phyloP scores from a whole-genome alignment of 2,113 vertebrate species.

The Nerophis ophidion region DNA sequence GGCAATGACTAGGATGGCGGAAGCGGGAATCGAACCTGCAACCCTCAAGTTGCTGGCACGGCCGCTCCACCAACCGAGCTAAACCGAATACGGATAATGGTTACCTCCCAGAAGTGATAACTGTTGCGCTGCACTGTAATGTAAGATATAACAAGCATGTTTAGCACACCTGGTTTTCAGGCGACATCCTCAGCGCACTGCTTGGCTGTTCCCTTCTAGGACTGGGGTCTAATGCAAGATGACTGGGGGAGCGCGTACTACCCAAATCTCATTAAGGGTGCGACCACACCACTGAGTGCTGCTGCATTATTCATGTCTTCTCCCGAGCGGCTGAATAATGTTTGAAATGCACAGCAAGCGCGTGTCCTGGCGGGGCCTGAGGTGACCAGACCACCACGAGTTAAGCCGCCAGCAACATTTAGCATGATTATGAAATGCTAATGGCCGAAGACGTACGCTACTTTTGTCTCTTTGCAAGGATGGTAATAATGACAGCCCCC shows the following conservation, averaged over 20 bases:
- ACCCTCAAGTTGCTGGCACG: too few relatives aligned
- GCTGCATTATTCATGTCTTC: constrained; percentile 61
- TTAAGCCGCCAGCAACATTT: constrained; percentile 18
- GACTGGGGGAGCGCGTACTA: constrained; percentile 51
- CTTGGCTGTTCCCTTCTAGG: constrained; percentile 13
- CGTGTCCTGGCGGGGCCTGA: constrained; percentile 10
- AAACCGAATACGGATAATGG: too few relatives aligned
- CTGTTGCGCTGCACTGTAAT: too few relatives aligned
- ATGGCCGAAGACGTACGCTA: too few relatives aligned
- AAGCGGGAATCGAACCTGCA: too few relatives aligned
- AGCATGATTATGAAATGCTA: constrained; percentile 25
- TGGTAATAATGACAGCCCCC: too few relatives aligned
- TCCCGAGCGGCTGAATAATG: constrained; percentile 46
- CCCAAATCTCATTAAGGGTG: constrained; percentile 57
- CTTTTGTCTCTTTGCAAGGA: too few relatives aligned
- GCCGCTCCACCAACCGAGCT: too few relatives aligned
- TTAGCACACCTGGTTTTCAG: constrained; percentile 28
- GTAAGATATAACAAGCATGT: constrained; percentile 19
- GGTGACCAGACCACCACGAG: neutral
- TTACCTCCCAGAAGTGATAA: too few relatives aligned
- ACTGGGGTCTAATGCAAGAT: constrained; percentile 25
- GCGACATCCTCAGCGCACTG: constrained; percentile 13
- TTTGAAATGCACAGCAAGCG: constrained; percentile 48
- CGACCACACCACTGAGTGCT: constrained; percentile 48
- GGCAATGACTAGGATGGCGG: too few relatives aligned